Evolutionary conservation across 1,140 invertebrate genomes (phyloP).

Genomic region (Rhopalosiphum maidis): DNA sequence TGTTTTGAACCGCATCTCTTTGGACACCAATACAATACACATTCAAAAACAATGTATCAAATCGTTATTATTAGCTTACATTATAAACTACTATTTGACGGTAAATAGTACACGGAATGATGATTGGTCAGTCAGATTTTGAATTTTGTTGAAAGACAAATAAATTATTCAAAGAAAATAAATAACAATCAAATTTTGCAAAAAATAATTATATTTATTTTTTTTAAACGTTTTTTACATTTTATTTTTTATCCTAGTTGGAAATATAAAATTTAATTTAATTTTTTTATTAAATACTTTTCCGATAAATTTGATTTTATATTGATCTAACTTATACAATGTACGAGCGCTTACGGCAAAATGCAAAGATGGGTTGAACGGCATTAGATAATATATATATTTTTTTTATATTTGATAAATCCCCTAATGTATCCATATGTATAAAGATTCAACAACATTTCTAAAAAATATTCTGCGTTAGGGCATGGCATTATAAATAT

Average conservation of each 20-base stretch:
- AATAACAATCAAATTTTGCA: neutral
- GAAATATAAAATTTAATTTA: neutral
- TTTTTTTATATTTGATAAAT: neutral
- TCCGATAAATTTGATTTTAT: neutral
- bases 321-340: neutral
- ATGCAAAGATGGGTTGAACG: neutral
- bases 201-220: neutral
- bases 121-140: neutral
- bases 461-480: neutral
- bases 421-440: neutral
- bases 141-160: no score
- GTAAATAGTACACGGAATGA: neutral
- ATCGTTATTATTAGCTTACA: neutral
- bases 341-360: neutral
- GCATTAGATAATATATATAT: neutral
- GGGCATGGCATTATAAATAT: neutral
- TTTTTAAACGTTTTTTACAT: neutral
- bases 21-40: neutral
- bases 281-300: neutral
- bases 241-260: neutral
- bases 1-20: conserved; percentile 83
- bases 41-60: neutral
- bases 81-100: neutral
- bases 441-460: neutral
- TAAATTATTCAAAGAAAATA: neutral